These are phyloP conservation scores for Paradoxurus hermaphroditus DNA, from an alignment of 2,113 vertebrate species.

Conservation along the genomic window DNA sequence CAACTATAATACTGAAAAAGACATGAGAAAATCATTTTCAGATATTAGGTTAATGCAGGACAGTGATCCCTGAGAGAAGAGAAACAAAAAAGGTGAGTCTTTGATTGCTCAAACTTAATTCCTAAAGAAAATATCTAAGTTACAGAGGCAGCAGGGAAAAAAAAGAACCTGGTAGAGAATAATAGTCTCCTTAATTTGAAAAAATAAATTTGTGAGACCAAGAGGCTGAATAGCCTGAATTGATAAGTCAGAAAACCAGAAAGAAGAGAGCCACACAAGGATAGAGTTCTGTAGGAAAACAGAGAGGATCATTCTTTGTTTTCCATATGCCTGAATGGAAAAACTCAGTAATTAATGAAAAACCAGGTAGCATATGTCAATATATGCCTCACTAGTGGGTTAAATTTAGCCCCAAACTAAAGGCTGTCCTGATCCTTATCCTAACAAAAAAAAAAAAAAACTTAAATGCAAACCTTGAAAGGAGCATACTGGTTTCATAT, in stretches of 20 bases:
- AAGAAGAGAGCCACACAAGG: neutral
- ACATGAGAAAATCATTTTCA: neutral
- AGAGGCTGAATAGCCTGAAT: neutral
- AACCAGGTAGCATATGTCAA: neutral
- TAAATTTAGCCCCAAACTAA: neutral
- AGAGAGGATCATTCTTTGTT: neutral
- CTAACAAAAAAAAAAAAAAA: neutral
- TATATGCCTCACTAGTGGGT: neutral
- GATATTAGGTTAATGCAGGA: neutral
- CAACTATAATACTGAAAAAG: neutral
- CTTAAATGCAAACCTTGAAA: neutral
- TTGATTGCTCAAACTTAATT: neutral
- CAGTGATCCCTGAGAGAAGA: neutral
- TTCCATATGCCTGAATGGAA: neutral
- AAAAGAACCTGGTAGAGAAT: neutral
- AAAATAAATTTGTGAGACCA: neutral
- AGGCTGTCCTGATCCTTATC: neutral
- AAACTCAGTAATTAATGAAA: neutral
- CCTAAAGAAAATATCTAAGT: neutral
- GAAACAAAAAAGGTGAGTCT: neutral
- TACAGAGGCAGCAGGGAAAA: neutral
- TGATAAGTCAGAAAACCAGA: neutral
- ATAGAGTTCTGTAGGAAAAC: neutral
- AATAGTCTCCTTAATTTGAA: neutral
- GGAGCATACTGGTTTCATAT: neutral